A percentile compares a stretch with the other conserved stretches of the same genome.
These are phyloP conservation scores for Lepidocyrtinus sp. DNA, from an alignment of 2,888 invertebrate species.

Conservation along the genomic window DNA sequence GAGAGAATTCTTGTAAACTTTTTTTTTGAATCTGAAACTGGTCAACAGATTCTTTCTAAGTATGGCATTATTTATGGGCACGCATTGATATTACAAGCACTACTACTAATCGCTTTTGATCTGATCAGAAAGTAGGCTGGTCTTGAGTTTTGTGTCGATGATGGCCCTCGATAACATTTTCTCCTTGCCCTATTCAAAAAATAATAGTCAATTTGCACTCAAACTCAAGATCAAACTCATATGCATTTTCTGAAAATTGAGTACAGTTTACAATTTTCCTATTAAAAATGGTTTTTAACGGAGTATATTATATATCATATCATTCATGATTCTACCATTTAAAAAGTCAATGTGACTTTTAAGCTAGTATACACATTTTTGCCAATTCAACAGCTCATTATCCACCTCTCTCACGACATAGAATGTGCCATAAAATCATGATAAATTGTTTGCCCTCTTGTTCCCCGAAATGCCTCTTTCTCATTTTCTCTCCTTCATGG, in stretches of 20 bases:
- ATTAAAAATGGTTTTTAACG: too few relatives aligned
- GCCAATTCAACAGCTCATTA: constrained; percentile 53
- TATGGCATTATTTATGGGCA: constrained; percentile 1
- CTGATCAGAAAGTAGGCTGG: not conserved
- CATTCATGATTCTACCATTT: too few relatives aligned
- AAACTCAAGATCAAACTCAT: too few relatives aligned
- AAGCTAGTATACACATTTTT: constrained; percentile 33
- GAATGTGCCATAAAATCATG: constrained; percentile 24
- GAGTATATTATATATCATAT: too few relatives aligned
- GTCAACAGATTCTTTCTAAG: too few relatives aligned
- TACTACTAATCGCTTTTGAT: not conserved
- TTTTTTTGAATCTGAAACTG: too few relatives aligned
- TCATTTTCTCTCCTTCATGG: not conserved
- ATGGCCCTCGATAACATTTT: constrained; percentile 10
- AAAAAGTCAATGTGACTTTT: too few relatives aligned
- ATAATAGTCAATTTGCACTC: too few relatives aligned
- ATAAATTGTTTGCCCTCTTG: constrained; percentile 29
- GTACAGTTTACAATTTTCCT: too few relatives aligned
- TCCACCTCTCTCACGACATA: constrained; percentile 44
- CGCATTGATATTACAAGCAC: constrained; percentile 6
- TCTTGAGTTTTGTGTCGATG: too few relatives aligned
- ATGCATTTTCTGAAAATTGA: too few relatives aligned
- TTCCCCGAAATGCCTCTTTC: not conserved
- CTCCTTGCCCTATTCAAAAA: not conserved
- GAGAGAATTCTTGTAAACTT: not conserved